Percentiles rank a stretch among this genome's conserved stretches.
Evolutionary conservation across 2,888 invertebrate species (phyloP).

Genomic region (Diarsia rubi): DNA sequence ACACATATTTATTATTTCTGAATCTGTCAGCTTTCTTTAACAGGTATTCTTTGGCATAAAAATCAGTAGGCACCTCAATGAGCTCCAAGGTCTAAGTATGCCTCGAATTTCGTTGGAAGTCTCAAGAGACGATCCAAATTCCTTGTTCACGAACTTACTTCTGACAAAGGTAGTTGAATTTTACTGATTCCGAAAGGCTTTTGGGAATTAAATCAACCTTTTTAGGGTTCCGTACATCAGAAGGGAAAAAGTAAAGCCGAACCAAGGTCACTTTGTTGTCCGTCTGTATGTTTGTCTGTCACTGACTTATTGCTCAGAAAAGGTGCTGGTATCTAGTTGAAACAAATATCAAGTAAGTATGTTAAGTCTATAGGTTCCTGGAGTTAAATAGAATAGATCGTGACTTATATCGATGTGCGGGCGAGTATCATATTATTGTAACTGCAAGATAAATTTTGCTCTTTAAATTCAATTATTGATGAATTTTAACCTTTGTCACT

Average conservation of each 20-base stretch:
- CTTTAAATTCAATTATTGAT: background rate
- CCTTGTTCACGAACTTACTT: background rate
- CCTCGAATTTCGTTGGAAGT: background rate
- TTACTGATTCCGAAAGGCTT: slow-evolving; percentile 2
- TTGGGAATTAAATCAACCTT: background rate
- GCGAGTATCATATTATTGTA: background rate
- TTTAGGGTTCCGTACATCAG: background rate
- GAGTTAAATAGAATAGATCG: too few relatives aligned
- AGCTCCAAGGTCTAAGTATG: background rate
- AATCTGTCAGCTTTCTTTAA: background rate
- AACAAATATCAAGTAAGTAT: background rate
- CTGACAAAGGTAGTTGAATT: slow-evolving; percentile 2
- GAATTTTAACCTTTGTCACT: background rate
- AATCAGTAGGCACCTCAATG: background rate
- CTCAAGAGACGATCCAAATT: slow-evolving; percentile 4
- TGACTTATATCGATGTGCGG: background rate
- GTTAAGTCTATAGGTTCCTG: too few relatives aligned
- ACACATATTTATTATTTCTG: background rate
- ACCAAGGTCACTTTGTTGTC: too few relatives aligned
- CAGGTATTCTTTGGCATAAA: background rate
- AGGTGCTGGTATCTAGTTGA: background rate
- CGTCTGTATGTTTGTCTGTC: too few relatives aligned
- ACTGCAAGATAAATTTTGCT: too few relatives aligned
- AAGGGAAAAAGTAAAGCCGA: too few relatives aligned
- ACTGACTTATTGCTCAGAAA: too few relatives aligned